These are phyloP conservation scores for Parochlus steinenii DNA, from an alignment of 2,888 invertebrate genomes.

Conservation along the genomic window DNA sequence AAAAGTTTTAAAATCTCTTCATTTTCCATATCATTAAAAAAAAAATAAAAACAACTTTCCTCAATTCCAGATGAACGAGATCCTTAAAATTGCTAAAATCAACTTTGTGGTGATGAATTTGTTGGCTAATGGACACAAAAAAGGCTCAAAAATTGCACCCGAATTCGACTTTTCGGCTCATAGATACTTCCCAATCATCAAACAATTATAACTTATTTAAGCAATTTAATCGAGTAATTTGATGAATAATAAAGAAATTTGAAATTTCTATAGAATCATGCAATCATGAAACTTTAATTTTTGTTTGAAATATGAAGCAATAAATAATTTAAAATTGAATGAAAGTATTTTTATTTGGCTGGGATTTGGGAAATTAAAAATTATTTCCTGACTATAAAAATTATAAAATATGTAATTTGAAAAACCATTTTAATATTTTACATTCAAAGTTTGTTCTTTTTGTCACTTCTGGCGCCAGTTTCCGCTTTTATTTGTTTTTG, in stretches of 20 bases:
- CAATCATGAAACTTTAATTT: not conserved
- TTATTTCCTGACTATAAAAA: too few relatives aligned
- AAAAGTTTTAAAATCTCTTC: conserved; percentile 7
- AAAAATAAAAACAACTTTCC: not conserved
- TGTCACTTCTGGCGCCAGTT: too few relatives aligned
- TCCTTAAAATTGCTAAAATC: conserved; percentile 83
- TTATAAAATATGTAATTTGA: too few relatives aligned
- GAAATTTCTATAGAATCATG: not conserved
- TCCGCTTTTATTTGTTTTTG: too few relatives aligned
- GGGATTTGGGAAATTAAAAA: too few relatives aligned
- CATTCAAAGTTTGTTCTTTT: too few relatives aligned
- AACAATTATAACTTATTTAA: conserved; percentile 29
- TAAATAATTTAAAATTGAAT: too few relatives aligned
- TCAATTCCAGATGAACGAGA: conserved; percentile 45
- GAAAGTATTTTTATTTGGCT: too few relatives aligned
- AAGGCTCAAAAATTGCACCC: conserved; percentile 66
- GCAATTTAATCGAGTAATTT: not conserved
- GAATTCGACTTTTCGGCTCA: conserved; percentile 84
- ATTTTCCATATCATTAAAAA: too few relatives aligned
- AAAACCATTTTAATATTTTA: too few relatives aligned
- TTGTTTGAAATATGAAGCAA: too few relatives aligned
- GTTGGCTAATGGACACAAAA: conserved; percentile 80
- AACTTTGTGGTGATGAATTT: conserved; percentile 92
- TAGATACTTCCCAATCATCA: conserved; percentile 82
- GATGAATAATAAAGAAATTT: not conserved